A percentile compares a stretch with the other conserved stretches of the same genome.
Conservation (phyloP, 2,113 vertebrate species). For the Dipodomys stephensi region DNA sequence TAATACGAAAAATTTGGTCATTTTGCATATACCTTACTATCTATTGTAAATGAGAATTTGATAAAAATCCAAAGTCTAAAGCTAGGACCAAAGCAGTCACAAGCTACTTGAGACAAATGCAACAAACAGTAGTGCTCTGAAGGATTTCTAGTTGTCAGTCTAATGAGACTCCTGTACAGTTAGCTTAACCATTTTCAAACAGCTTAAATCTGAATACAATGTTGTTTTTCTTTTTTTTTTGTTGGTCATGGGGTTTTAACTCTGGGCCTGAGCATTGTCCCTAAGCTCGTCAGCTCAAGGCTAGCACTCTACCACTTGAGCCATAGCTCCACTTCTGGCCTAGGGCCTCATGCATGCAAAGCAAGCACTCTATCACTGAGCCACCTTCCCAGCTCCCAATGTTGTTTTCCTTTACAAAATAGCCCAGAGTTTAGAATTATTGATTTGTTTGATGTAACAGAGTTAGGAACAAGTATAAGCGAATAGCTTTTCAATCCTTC, state of each 20-base stretch:
- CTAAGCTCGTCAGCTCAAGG: too few species aligned
- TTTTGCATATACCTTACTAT: not conserved
- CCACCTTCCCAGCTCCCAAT: not conserved
- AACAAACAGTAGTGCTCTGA: conserved; percentile 3
- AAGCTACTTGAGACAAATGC: conserved; percentile 49
- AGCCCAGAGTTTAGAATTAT: conserved; percentile 35
- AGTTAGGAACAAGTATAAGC: conserved; percentile 1
- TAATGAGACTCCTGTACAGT: conserved; percentile 37
- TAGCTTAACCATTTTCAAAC: conserved; percentile 54
- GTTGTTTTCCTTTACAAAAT: conserved; percentile 4
- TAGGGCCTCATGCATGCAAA: too few species aligned
- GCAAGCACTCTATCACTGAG: too few species aligned
- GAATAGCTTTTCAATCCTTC: not conserved
- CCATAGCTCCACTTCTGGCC: too few species aligned
- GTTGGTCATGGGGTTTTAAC: too few species aligned
- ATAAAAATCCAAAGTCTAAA: conserved; percentile 59
- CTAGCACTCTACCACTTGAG: too few species aligned
- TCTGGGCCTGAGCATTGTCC: too few species aligned
- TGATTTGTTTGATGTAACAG: conserved; percentile 49
- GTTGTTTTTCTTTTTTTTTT: not conserved
- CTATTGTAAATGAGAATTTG: conserved; percentile 53
- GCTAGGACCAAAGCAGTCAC: conserved; percentile 47
- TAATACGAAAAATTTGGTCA: conserved; percentile 22
- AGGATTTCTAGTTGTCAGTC: conserved; percentile 41
- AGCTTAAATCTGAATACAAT: conserved; percentile 51